These are phyloP conservation scores for Macrophya alboannulata DNA, from an alignment of 2,888 invertebrate species.

Conservation along the genomic window DNA sequence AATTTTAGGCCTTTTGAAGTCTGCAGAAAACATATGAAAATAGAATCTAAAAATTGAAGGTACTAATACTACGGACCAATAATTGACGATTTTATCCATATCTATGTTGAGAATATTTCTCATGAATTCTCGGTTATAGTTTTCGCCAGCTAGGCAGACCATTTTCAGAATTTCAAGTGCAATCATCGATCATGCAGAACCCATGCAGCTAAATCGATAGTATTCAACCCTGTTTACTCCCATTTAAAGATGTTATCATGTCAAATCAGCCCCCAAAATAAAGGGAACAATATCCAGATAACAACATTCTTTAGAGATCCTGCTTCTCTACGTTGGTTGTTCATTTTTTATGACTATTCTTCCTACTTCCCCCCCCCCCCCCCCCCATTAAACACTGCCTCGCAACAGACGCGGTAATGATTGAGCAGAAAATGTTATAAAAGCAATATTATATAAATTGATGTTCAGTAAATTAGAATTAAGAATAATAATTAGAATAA, in stretches of 20 bases:
- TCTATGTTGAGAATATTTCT: background rate
- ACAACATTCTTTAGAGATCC: background rate
- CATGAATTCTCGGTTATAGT: background rate
- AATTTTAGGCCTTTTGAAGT: no score
- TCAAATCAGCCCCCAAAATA: background rate
- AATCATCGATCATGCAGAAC: background rate
- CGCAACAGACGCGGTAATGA: background rate
- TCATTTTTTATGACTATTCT: background rate
- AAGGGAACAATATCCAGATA: background rate
- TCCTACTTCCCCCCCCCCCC: background rate
- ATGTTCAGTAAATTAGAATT: background rate
- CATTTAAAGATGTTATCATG: background rate
- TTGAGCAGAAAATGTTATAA: background rate
- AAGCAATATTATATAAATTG: constrained; percentile 10
- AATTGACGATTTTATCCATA: no score
- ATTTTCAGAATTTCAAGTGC: background rate
- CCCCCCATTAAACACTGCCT: background rate
- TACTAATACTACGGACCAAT: no score
- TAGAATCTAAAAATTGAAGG: no score
- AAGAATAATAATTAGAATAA: background rate
- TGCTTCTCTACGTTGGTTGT: background rate
- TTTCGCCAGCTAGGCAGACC: background rate
- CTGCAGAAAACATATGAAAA: no score
- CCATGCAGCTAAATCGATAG: background rate
- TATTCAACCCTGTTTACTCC: background rate